A percentile compares a stretch with the other conserved stretches of the same genome.
These are phyloP conservation scores for Drosophila navojoa DNA, from an alignment of 1,140 invertebrate species.

Conservation along the genomic window DNA sequence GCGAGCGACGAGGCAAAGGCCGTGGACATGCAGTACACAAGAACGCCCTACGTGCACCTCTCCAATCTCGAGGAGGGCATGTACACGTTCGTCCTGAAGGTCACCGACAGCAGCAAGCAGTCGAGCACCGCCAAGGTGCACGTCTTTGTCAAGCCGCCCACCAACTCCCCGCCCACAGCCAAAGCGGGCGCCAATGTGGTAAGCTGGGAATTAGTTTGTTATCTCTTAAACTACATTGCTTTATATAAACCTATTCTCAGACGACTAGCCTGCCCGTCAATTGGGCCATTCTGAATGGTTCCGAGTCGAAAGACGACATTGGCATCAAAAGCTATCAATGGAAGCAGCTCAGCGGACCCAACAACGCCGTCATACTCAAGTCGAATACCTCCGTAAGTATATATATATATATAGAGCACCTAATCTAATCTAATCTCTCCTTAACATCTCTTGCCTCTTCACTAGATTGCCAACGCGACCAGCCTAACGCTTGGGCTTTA, in stretches of 20 bases:
- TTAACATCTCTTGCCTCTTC: not conserved
- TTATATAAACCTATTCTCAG: slow-evolving; percentile 77
- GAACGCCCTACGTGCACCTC: slow-evolving; percentile 91
- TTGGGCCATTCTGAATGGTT: slow-evolving; percentile 91
- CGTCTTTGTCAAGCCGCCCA: slow-evolving; percentile 96
- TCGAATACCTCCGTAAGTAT: slow-evolving; percentile 83
- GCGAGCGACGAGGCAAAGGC: slow-evolving; percentile 92
- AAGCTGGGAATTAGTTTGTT: slow-evolving; percentile 4
- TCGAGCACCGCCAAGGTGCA: slow-evolving; percentile 93
- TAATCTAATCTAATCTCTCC: slow-evolving; percentile 13
- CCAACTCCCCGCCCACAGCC: slow-evolving; percentile 92
- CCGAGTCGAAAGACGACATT: slow-evolving; percentile 92
- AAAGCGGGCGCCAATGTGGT: slow-evolving; percentile 85
- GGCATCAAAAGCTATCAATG: slow-evolving; percentile 92
- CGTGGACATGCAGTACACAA: slow-evolving; percentile 96
- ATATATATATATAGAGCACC: slow-evolving; percentile 7
- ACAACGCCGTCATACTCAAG: slow-evolving; percentile 85
- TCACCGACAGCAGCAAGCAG: slow-evolving; percentile 95
- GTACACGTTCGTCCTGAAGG: slow-evolving; percentile 96
- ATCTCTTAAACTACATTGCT: not conserved
- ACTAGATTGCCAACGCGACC: slow-evolving; percentile 88
- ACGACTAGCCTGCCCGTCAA: slow-evolving; percentile 92
- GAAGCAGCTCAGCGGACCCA: slow-evolving; percentile 90
- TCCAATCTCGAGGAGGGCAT: slow-evolving; percentile 96
- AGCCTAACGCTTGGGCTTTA: slow-evolving; percentile 93